Evolutionary conservation across 2,113 vertebrate species (phyloP), one percentile per base, ranked within the genome.

Genomic region (Hippocampus guttulatus): DNA sequence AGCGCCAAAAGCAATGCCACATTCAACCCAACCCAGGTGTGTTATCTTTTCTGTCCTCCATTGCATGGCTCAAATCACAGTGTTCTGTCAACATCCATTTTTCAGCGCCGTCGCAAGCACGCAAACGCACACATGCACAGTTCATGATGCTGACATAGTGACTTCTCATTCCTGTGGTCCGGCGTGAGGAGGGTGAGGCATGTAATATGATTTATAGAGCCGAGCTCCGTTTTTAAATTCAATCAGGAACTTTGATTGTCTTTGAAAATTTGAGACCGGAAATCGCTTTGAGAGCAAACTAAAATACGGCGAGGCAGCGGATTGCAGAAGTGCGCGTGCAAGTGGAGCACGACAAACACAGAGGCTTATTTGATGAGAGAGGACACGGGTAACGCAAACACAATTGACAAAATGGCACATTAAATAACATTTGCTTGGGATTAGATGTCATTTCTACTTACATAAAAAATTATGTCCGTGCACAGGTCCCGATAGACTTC

Each of bases 191-290:
- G 84, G 90, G 79, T 72, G 80, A 88, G 83, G 87, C 88, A 88
- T 90, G 86, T 90, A 90, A 92, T 92, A 85, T 88, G 85, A 91
- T 92, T 91, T 90, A 89, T 85, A 66, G 84, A 86, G 80, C 84
- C 23, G 69, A 84, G 78, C 83, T 91, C 86, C 87, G 86, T 91
- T 86, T 87, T 88, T 83, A 89, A 88, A 92, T 90, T 89, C 87
- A 92, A 93, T 89, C 81, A 90, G 84, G 88, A 91, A 89, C 90
- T 92, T 88, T 90, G 90, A 93, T 91, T 85, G 85, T 88, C 89
- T 85, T 91, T 90, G 83, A 89, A 90, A 85, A 90, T 89, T 87
- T 89, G 85, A 89, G 85, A 89, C 87, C 90, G 88, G 91, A 91
- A 92, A 88, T 88, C 81, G 73, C 87, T 88, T 90, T 89, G 88